These are phyloP conservation scores for Hylomyscus alleni DNA, from an alignment of 2,797 vertebrate genomes.

Conservation along the genomic window DNA sequence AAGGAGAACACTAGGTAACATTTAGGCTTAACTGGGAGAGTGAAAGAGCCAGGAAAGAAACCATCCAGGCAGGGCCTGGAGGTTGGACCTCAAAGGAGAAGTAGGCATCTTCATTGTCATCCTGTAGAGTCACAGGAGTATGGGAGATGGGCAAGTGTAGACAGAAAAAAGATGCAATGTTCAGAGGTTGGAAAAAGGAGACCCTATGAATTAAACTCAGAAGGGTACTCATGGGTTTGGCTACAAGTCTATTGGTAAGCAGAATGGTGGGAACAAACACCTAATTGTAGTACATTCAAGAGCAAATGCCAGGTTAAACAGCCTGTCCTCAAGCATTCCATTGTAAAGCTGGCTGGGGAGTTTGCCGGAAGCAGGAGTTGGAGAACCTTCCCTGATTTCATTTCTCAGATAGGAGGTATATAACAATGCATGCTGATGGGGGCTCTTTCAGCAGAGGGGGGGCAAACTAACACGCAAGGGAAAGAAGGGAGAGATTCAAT, in stretches of 20 bases:
- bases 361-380: not conserved
- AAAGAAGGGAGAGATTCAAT: conserved; percentile 35
- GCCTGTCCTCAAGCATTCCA: not conserved
- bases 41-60: not conserved
- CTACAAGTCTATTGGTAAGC: not conserved
- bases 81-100: not conserved
- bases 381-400: not conserved
- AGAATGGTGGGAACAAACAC: not conserved
- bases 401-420: conserved; percentile 8
- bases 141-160: not conserved
- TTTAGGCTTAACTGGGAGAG: conserved; percentile 26
- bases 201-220: not conserved
- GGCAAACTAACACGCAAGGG: not conserved
- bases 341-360: not conserved
- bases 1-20: not conserved
- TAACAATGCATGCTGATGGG: not conserved
- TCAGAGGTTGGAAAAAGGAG: not conserved
- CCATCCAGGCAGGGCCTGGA: not conserved
- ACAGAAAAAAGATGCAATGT: not conserved
- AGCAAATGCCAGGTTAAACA: not conserved
- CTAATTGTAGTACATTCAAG: not conserved
- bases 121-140: not conserved
- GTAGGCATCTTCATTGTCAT: not conserved
- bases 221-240: not conserved
- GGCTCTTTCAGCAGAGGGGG: not conserved